Percentiles rank a stretch among this genome's conserved stretches.
Evolutionary conservation across 2,797 vertebrate species (phyloP).

Genomic region (Sebastes kiyomatsui): DNA sequence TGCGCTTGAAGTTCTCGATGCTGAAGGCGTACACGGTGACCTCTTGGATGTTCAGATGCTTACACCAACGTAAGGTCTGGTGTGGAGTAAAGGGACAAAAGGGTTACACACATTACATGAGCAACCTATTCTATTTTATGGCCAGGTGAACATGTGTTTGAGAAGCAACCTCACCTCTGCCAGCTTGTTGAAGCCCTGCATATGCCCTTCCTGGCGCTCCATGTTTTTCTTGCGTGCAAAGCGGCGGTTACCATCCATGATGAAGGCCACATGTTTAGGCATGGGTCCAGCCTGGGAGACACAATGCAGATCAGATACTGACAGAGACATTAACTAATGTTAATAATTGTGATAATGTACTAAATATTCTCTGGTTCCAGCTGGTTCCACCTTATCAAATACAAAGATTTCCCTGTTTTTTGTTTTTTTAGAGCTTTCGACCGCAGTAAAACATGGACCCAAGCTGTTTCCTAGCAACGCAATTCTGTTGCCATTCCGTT

Average conservation of each 20-base stretch:
- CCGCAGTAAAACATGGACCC: too few relatives aligned
- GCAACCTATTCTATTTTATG: too few relatives aligned
- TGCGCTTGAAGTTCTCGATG: constrained; percentile 99
- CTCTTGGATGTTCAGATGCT: constrained; percentile 92
- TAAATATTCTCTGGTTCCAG: background rate
- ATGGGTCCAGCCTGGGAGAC: constrained; percentile 90
- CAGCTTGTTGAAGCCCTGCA: constrained; percentile 95
- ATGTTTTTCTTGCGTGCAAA: constrained; percentile 94
- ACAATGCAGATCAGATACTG: background rate
- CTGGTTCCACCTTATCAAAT: background rate
- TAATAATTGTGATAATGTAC: background rate
- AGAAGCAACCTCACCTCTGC: constrained; percentile 86
- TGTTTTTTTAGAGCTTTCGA: background rate
- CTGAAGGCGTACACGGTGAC: constrained; percentile 99
- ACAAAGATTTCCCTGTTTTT: background rate
- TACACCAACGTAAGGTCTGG: constrained; percentile 95
- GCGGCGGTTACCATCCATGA: constrained; percentile 98
- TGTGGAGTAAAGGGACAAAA: constrained; percentile 17
- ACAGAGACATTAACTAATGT: background rate
- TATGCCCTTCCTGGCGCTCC: constrained; percentile 92
- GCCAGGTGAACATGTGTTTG: background rate
- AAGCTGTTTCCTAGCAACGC: too few relatives aligned
- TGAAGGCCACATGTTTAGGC: constrained; percentile 97
- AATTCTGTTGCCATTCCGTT: too few relatives aligned
- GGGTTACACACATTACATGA: background rate